A percentile compares a stretch with the other conserved stretches of the same genome.
Conservation (phyloP, 2,113 vertebrate genomes). For the Balaenoptera acutorostrata region DNA sequence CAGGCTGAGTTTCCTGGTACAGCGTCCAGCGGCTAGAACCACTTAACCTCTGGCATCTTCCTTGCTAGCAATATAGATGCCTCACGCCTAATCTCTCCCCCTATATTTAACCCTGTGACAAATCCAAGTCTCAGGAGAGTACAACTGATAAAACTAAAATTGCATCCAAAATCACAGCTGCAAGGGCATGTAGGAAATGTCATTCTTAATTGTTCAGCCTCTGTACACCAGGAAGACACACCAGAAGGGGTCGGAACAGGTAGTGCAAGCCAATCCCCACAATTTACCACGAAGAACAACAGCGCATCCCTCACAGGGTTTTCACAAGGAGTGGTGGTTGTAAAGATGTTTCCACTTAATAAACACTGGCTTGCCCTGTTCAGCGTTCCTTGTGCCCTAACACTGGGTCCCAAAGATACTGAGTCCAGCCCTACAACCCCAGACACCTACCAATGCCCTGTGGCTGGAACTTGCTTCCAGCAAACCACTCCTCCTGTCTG, state of each 20-base stretch:
- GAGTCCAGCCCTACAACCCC: background rate
- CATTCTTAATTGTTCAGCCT: background rate
- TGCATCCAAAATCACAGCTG: background rate
- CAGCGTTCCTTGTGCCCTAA: background rate
- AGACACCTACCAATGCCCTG: background rate
- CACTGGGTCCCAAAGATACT: background rate
- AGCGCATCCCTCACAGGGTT: background rate
- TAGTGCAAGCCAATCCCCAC: background rate
- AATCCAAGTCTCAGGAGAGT: background rate
- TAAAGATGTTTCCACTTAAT: background rate
- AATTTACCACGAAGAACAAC: background rate
- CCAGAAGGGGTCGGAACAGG: background rate
- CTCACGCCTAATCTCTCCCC: background rate
- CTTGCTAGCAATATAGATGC: background rate
- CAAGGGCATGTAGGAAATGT: background rate
- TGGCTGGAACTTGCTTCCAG: background rate
- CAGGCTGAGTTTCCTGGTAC: background rate
- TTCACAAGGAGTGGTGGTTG: background rate
- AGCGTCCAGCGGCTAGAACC: background rate
- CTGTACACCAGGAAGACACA: background rate
- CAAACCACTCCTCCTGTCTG: background rate
- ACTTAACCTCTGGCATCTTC: background rate
- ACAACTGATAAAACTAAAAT: background rate
- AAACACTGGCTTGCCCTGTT: background rate
- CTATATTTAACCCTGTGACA: background rate